Percentiles rank a stretch among this genome's conserved stretches.
These are phyloP conservation scores for Ochropacha duplaris DNA, from an alignment of 2,888 invertebrate genomes.

Conservation along the genomic window DNA sequence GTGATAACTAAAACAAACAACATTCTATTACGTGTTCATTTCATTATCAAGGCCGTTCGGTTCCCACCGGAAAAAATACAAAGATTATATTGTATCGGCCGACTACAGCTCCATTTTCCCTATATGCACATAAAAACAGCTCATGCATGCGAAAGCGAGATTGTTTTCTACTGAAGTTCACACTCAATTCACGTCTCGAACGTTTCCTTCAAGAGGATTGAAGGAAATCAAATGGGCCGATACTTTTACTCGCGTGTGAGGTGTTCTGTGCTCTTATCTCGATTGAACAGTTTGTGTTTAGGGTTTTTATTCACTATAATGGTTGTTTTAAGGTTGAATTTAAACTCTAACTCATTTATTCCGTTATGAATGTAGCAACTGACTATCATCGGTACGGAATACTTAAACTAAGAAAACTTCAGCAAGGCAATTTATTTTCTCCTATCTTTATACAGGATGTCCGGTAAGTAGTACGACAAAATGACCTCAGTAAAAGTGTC, in stretches of 20 bases:
- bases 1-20: background rate
- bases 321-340: too few species aligned
- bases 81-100: background rate
- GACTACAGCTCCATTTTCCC: background rate
- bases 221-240: slow-evolving; percentile 28
- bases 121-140: slow-evolving; percentile 24
- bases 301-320: background rate
- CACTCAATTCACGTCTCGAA: slow-evolving; percentile 28
- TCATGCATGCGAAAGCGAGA: slow-evolving; percentile 25
- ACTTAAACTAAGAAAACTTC: too few species aligned
- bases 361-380: too few species aligned
- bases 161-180: slow-evolving; percentile 7
- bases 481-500: too few species aligned
- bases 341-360: too few species aligned
- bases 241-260: slow-evolving; percentile 16
- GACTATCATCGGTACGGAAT: too few species aligned
- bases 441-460: too few species aligned
- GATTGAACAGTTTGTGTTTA: background rate
- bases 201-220: slow-evolving; percentile 32
- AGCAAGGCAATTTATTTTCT: too few species aligned
- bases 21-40: background rate
- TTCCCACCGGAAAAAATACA: background rate
- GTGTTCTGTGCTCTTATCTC: background rate
- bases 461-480: too few species aligned
- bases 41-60: background rate